Percentiles rank a stretch among this genome's conserved stretches.
These are phyloP conservation scores for Maccullochella peelii DNA, from an alignment of 2,113 vertebrate species.

Conservation along the genomic window DNA sequence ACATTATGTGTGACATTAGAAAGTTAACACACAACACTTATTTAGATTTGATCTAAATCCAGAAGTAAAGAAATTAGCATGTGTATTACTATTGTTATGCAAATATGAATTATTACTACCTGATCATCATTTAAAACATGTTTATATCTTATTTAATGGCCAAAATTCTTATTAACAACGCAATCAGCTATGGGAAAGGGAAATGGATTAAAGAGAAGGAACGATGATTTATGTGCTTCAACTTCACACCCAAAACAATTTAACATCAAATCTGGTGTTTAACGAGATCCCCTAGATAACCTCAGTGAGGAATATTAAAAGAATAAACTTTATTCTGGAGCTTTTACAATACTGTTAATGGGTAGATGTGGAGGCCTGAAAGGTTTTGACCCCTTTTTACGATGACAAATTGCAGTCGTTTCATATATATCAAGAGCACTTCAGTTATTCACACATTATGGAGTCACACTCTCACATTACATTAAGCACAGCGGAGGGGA, in stretches of 20 bases:
- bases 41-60: background rate
- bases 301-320: background rate
- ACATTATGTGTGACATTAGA: background rate
- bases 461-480: constrained; percentile 22
- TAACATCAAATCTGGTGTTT: background rate
- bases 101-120: background rate
- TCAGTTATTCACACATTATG: constrained; percentile 20
- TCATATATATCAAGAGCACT: constrained; percentile 30
- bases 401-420: constrained; percentile 37
- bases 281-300: background rate
- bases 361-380: constrained; percentile 7
- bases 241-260: background rate
- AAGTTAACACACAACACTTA: background rate
- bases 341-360: background rate
- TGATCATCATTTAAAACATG: background rate
- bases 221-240: background rate
- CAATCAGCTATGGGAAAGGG: background rate
- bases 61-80: background rate
- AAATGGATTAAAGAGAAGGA: background rate
- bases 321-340: constrained; percentile 23
- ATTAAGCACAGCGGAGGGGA: constrained; percentile 26
- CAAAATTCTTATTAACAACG: background rate
- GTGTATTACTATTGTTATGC: background rate
- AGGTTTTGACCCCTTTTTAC: constrained; percentile 22
- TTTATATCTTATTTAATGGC: background rate